Conservation (phyloP, 2,797 vertebrate species). For the Toxotes lorentzi region DNA sequence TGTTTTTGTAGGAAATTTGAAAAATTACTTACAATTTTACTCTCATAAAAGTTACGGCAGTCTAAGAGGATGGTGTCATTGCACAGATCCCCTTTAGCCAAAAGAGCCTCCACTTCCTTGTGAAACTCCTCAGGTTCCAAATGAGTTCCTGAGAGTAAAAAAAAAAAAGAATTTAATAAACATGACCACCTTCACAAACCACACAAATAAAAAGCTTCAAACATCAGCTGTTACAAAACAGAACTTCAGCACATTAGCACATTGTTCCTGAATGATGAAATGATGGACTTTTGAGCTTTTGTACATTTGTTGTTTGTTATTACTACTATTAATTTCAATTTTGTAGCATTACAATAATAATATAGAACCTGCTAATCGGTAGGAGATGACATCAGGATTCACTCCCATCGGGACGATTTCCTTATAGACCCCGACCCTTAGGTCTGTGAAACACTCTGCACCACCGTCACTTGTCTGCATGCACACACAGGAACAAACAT, state of each 20-base stretch:
- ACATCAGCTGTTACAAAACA: not conserved
- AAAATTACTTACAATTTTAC: constrained; percentile 92
- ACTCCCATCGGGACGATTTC: constrained; percentile 98
- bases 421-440: constrained; percentile 92
- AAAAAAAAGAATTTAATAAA: not conserved
- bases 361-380: constrained; percentile 89
- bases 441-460: constrained; percentile 91
- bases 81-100: constrained; percentile 80
- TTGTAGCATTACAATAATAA: not conserved
- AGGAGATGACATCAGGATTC: constrained; percentile 89
- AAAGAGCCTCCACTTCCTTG: constrained; percentile 89
- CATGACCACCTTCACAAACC: not conserved
- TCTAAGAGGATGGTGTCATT: constrained; percentile 92
- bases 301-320: not conserved
- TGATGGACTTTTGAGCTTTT: not conserved
- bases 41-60: constrained; percentile 99
- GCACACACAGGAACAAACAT: constrained; percentile 17
- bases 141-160: constrained; percentile 85
- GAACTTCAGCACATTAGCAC: not conserved
- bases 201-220: not conserved
- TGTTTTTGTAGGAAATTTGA: not conserved
- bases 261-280: not conserved
- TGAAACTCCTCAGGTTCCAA: constrained; percentile 95
- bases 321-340: not conserved
- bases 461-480: constrained; percentile 92